Evolutionary conservation across 2,888 invertebrate genomes (phyloP), one percentile per base, ranked within the genome.

Genomic region (Cynaeus angustus): DNA sequence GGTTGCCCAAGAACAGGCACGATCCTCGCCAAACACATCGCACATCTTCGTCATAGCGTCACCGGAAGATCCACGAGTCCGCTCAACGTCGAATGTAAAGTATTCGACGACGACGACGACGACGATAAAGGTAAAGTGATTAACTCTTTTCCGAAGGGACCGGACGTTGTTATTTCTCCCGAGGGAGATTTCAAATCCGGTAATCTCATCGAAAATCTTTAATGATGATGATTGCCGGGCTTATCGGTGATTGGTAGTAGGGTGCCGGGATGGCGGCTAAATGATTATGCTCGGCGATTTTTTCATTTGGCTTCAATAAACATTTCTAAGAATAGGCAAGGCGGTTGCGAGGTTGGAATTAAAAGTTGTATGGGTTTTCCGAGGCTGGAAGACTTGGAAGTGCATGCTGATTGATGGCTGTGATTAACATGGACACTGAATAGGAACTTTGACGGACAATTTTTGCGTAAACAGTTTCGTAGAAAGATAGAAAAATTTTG

Each of bases 1-100:
- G 87, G 86, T 7, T 77, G 85, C 38, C 78, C 85, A 16, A 78
- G 85, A 61, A 82, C 84, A 8, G 91, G 90, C 14, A 86, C 86
- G 64, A 82, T 89, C 53, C 84, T 91, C 52, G 89, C 90, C 0
- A 87, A 89, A 74, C 90, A 91, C 77, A 88, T 91, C 65, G 90
- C 90, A 0, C 87, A 88, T 77, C 86, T 88, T 13, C 82, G 88
- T 46, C 87, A 89, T 73, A 88, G 88, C 72, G 88, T 89, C 6
- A 90, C 90, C 1, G 91, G 91, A 67, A 83, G 87, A 46, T 86
- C 88, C 48, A 86, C 88, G 61, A 89, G 88, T 76, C 89, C 90
- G 0, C 85, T 90, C 75, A 85, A 88, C 71, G 86, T 87, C 69
- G 87, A 88, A 74, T 84, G 86, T 71, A 83, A 82, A 74, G 83